These are phyloP conservation scores for Neoascia interrupta DNA, from an alignment of 2,888 invertebrate genomes.

Conservation along the genomic window DNA sequence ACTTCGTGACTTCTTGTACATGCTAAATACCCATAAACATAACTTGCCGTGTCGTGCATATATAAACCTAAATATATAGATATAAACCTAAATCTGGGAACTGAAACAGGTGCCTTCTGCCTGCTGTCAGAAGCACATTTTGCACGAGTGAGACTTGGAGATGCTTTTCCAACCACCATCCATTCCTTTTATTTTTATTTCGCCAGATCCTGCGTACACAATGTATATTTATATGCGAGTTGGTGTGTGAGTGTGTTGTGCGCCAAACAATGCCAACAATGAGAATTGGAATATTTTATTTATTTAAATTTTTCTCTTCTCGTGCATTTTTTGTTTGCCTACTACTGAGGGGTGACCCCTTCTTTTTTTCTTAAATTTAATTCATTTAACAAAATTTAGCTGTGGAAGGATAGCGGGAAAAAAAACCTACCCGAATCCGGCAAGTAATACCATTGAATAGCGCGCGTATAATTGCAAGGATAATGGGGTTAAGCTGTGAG, in stretches of 20 bases:
- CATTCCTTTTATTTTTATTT: background rate
- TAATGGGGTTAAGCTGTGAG: conserved; percentile 37
- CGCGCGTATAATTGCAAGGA: conserved; percentile 61
- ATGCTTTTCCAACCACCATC: background rate
- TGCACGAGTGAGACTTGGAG: background rate
- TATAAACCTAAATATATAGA: too few species aligned
- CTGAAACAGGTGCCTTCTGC: conserved; percentile 52
- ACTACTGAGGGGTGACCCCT: too few species aligned
- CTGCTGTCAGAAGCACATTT: conserved; percentile 23
- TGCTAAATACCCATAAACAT: too few species aligned
- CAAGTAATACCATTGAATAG: conserved; percentile 43
- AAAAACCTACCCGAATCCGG: conserved; percentile 9
- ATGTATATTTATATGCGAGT: too few species aligned
- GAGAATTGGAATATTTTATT: conserved; percentile 63
- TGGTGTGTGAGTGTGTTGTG: conserved; percentile 9
- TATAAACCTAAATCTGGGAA: conserved; percentile 62
- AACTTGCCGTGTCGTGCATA: too few species aligned
- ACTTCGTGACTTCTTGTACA: too few species aligned
- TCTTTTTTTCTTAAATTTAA: conserved; percentile 54
- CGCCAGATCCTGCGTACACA: conserved; percentile 22
- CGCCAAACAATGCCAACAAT: conserved; percentile 56
- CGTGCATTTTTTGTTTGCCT: background rate
- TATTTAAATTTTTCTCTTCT: conserved; percentile 48
- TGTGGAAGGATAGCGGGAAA: conserved; percentile 40
- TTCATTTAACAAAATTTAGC: conserved; percentile 58